Base-by-base conservation (phyloP, 2,888 invertebrate genomes). In the Sicus ferrugineus region DNA sequence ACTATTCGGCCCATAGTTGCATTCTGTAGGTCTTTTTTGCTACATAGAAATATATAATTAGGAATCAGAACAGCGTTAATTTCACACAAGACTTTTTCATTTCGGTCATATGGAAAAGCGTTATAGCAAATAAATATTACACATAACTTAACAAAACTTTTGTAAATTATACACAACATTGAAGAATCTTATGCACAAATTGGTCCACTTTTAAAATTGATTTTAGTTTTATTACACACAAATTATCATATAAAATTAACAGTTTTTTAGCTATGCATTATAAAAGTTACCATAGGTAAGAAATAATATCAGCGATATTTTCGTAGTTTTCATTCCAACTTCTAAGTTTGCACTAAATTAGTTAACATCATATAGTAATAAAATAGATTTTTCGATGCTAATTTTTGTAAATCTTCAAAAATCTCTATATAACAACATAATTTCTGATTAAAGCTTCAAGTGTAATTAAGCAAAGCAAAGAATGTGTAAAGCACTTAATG, bases 171-270 rank as follows among this genome's bases (percentile, higher is more conserved):
- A 56, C 19, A 34, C 31, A 48, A 31, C 2, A 42, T 70, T 67
- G 64, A 67, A 19, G 64, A 78, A 78, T 82, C 82, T 82, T 83
- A 83, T 83, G 81, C 77, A 79, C 82, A 82, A 81, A 83, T 83
- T 83, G 83, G 83, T 83, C 83, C 83, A 81, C 83, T 83, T 81
- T 83, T 78, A 78, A 82, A 81, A 79, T 82, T 79, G 70, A 77
- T 80, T 63, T 68, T 52, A 61, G 64, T 68, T 54, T 42, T 42
- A 23, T 62, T 68, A 63, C 50, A 63, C 16, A 54, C n/a, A 30
- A 58, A 58, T n/a, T 31, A 31, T 30, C 7, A 58, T 28, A 9
- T 28, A 58, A 58, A 16, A 16, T 21, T 21, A 26, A 54, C 26
- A 23, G 23, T 28, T 4, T 28, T 26, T 54, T 54, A 23, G 26